A percentile compares a stretch with the other conserved stretches of the same genome.
These are phyloP conservation scores for Brachypteracias leptosomus DNA, from an alignment of 2,113 vertebrate genomes.

Conservation along the genomic window DNA sequence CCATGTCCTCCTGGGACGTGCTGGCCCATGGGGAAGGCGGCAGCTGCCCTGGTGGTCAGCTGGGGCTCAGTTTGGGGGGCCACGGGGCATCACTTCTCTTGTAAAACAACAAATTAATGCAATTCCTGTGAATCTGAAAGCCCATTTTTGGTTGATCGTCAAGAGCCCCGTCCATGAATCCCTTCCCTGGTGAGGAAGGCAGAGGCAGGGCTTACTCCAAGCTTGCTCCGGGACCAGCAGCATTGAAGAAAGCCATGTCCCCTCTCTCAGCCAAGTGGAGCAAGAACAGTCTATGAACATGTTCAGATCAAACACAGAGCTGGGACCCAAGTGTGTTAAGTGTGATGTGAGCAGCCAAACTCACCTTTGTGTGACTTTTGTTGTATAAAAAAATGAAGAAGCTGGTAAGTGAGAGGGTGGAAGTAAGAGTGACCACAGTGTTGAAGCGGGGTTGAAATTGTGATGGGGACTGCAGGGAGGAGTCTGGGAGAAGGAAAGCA, in stretches of 20 bases:
- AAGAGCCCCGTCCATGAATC: background rate
- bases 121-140: background rate
- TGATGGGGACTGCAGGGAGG: background rate
- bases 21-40: background rate
- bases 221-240: background rate
- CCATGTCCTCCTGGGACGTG: background rate
- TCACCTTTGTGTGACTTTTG: rapidly evolving
- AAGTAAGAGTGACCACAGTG: background rate
- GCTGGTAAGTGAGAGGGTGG: background rate
- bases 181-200: background rate
- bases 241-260: background rate
- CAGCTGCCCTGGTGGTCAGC: background rate
- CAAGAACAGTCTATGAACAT: background rate
- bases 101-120: background rate
- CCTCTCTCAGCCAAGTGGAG: background rate
- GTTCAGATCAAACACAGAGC: background rate
- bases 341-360: background rate
- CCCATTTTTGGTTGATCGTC: background rate
- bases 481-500: background rate
- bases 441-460: background rate
- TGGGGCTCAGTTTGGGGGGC: background rate
- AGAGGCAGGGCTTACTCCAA: background rate
- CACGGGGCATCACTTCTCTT: background rate
- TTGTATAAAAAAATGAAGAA: background rate
- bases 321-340: rapidly evolving